phyloP scores from a whole-genome alignment of 2,888 invertebrate genomes.

The Limnephilus rhombicus region DNA sequence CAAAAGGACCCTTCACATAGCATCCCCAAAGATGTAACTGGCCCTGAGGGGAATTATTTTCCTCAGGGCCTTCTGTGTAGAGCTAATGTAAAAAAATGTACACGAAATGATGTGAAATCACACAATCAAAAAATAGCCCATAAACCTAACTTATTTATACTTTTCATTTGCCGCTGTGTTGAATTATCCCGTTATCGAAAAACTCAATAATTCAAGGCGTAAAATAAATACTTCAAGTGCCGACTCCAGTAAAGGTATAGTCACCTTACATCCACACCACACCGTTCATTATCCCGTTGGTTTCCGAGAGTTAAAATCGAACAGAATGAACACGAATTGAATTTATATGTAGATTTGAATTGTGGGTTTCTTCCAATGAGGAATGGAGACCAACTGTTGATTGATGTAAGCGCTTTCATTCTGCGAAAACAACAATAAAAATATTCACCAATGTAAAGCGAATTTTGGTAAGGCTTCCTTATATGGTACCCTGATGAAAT shows the following conservation, averaged over 20 bases:
- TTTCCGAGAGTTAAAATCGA: background rate
- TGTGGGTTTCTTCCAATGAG: background rate
- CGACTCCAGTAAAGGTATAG: background rate
- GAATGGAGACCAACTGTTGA: background rate
- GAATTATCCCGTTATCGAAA: too few relatives aligned
- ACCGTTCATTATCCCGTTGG: background rate
- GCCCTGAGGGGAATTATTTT: too few relatives aligned
- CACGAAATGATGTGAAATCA: background rate
- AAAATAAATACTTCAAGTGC: background rate
- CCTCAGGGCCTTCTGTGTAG: too few relatives aligned
- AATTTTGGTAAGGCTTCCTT: background rate
- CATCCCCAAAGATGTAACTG: too few relatives aligned
- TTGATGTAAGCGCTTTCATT: slow-evolving; percentile 29
- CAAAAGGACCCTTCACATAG: too few relatives aligned
- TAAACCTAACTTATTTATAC: too few relatives aligned
- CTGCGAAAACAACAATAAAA: slow-evolving; percentile 6
- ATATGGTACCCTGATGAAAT: too few relatives aligned
- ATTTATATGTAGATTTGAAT: background rate
- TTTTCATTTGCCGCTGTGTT: too few relatives aligned
- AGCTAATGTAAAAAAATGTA: too few relatives aligned
- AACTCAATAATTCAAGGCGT: background rate
- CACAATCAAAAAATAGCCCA: too few relatives aligned
- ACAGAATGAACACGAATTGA: background rate
- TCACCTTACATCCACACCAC: background rate
- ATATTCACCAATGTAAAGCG: background rate